These are phyloP conservation scores for Capitella teleta DNA, from an alignment of 1,140 invertebrate species.

Conservation along the genomic window DNA sequence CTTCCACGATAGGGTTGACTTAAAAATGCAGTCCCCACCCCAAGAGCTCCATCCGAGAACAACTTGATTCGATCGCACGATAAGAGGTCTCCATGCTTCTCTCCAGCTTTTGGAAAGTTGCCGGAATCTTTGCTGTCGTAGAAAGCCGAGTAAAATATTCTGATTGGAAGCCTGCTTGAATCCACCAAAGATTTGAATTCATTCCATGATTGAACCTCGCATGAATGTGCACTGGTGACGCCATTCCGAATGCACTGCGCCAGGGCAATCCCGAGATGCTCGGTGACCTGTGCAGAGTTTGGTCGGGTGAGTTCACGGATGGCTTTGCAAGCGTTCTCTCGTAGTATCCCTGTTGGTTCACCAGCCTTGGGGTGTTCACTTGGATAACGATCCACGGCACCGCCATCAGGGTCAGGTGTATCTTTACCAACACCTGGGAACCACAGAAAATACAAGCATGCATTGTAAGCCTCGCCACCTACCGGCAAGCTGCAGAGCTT, in stretches of 20 bases:
- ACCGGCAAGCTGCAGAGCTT: conserved; percentile 6
- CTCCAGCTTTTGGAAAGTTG: background rate
- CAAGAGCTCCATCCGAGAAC: conserved; percentile 6
- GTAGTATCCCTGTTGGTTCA: conserved; percentile 1
- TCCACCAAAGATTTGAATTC: conserved; percentile 6
- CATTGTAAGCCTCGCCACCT: too few species aligned
- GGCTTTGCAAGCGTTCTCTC: background rate
- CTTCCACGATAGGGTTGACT: conserved; percentile 3
- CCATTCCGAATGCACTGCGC: conserved; percentile 2
- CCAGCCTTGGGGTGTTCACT: background rate
- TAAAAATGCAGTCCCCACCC: conserved; percentile 1
- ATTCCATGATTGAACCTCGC: conserved; percentile 6
- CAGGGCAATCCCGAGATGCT: background rate
- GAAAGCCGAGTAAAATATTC: conserved; percentile 7
- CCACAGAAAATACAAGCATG: too few species aligned
- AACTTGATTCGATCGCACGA: conserved; percentile 4
- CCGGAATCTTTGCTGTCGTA: too few species aligned
- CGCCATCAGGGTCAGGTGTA: background rate
- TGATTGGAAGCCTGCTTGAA: background rate
- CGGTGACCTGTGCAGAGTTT: background rate
- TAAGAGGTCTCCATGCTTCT: background rate
- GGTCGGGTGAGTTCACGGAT: background rate
- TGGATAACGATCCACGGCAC: conserved; percentile 3
- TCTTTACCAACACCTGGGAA: background rate
- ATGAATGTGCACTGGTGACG: conserved; percentile 6